Base-by-base conservation (phyloP, 2,113 vertebrate genomes). In the Sakesphorus luctuosus region DNA sequence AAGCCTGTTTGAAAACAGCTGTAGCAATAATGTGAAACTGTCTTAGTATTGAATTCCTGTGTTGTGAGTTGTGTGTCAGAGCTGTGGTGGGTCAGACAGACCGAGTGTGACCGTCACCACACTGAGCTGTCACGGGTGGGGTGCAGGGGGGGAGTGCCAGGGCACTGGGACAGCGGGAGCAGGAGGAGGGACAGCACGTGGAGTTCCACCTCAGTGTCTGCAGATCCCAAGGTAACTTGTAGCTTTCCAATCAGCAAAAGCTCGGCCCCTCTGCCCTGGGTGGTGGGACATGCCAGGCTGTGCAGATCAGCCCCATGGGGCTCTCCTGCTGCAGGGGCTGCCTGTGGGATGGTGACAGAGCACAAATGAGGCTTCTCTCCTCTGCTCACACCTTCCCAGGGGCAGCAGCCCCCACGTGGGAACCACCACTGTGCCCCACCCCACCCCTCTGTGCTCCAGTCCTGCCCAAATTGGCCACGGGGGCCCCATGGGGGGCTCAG, bases 341-440 rank as follows among this genome's bases (percentile, higher is more conserved):
- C 28, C 43, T 5, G 0, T 6, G 20, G 15, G n/a, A 7, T 3
- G 1, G 2, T 38, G 36, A 16, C 68, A 62, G 9, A 58, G 40
- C 35, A 28, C 46, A 35, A 2, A 20, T 2, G 38, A 62, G 43
- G 56, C 61, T 43, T 52, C 56, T 56, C 40, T 68, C 46, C 14
- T 36, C 46, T 69, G 26, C 43, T 63, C n/a, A 29, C 36, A 16
- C 28, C 71, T 58, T 24, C 44, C 43, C 13, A 25, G 84, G 31
- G 79, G 47, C 17, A 1, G 53, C 76, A 67, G 62, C 18, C 25
- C 61, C 50, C 8, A 23, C 2, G 11, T 25, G 56, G 74, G 55
- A n/a, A 11, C 26, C 15, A 2, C 8, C 4, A 2, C 82, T 18
- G 0, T 16, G 7, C 13, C 58, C 40, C 25, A n/a, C 23, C 3